Percentiles rank a stretch among this genome's conserved stretches.
phyloP scores from a whole-genome alignment of 1,140 invertebrate genomes.

The Alviniconcha marisindica region DNA sequence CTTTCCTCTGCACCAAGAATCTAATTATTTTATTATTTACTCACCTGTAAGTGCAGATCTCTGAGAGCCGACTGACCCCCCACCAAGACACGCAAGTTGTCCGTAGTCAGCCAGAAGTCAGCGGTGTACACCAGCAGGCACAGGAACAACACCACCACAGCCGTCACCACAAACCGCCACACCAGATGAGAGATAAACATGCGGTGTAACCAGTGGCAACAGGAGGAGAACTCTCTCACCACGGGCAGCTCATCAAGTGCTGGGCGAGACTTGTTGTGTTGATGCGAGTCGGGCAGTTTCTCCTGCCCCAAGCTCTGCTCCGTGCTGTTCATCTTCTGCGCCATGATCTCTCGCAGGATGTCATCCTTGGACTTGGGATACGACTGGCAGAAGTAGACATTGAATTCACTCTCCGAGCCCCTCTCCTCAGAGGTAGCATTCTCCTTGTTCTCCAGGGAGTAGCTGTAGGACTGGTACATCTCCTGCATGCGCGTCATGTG shows the following conservation, averaged over 20 bases:
- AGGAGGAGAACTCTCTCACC: neutral
- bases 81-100: slow-evolving; percentile 60
- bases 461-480: slow-evolving; percentile 59
- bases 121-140: slow-evolving; percentile 62
- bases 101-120: slow-evolving; percentile 60
- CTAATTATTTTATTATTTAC: no score
- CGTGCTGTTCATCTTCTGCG: slow-evolving; percentile 59
- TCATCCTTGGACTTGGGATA: slow-evolving; percentile 64
- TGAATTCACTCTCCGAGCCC: slow-evolving; percentile 53
- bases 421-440: slow-evolving; percentile 51
- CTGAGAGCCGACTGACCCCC: slow-evolving; percentile 61
- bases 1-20: no score
- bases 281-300: neutral
- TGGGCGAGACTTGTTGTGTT: neutral
- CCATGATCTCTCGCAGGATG: slow-evolving; percentile 67
- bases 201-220: slow-evolving; percentile 46
- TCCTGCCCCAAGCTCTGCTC: slow-evolving; percentile 38
- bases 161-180: slow-evolving; percentile 60
- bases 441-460: slow-evolving; percentile 53
- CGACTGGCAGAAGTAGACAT: slow-evolving; percentile 58
- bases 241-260: slow-evolving; percentile 8
- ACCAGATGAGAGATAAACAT: slow-evolving; percentile 58
- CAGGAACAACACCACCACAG: slow-evolving; percentile 57
- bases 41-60: slow-evolving; percentile 60
- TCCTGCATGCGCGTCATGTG: slow-evolving; percentile 43